phyloP scores from a whole-genome alignment of 2,113 vertebrate genomes.

The Cyanoliseus patagonus region DNA sequence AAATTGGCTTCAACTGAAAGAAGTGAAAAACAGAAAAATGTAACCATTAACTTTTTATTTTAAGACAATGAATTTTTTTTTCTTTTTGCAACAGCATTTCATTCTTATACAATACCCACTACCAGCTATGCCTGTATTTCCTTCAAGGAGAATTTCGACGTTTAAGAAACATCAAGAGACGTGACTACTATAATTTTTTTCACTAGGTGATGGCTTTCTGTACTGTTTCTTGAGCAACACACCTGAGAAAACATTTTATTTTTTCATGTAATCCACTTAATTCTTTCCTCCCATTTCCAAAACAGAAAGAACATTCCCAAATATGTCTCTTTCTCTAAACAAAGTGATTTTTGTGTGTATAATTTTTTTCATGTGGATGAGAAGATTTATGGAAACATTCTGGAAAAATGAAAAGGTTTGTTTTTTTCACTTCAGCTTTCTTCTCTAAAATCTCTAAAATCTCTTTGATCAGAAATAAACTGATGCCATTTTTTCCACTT shows the following conservation, averaged over 20 bases:
- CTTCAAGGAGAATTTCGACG: neutral
- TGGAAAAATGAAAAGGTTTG: neutral
- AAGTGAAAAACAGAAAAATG: neutral
- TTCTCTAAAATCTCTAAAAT: neutral
- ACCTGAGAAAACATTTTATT: neutral
- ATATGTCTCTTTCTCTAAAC: neutral
- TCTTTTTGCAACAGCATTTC: neutral
- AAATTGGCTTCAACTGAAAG: neutral
- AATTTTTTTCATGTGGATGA: neutral
- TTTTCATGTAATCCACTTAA: neutral
- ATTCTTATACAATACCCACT: neutral
- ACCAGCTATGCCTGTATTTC: neutral
- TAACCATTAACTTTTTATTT: neutral
- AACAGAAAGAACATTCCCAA: neutral
- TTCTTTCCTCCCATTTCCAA: neutral
- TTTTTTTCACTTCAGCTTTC: neutral
- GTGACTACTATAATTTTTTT: neutral
- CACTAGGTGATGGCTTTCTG: fast-evolving
- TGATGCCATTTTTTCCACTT: neutral
- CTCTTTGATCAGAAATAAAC: neutral
- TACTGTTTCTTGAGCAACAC: neutral
- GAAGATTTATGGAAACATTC: neutral
- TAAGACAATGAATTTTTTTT: neutral
- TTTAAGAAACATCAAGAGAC: neutral
- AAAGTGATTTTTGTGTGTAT: neutral